phyloP scores from a whole-genome alignment of 2,888 invertebrate genomes.

The Cerastis leucographa region DNA sequence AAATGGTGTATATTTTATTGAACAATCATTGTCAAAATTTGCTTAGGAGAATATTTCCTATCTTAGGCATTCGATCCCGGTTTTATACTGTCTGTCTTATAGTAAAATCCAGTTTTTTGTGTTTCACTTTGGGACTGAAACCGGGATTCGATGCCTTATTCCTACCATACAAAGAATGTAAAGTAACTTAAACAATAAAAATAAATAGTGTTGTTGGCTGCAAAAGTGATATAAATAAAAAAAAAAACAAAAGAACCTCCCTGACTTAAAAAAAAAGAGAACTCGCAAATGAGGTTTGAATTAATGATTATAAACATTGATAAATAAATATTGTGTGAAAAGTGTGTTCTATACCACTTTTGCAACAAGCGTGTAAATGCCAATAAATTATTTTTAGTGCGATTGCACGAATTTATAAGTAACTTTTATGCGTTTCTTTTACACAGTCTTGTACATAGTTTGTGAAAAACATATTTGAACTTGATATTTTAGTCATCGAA shows the following conservation, averaged over 20 bases:
- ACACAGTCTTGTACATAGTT: neutral
- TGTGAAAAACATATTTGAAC: neutral
- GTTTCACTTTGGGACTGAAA: no score
- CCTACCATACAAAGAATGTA: neutral
- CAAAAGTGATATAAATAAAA: slow-evolving; percentile 39
- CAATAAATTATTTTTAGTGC: slow-evolving; percentile 36
- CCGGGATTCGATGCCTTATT: no score
- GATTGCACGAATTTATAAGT: slow-evolving; percentile 25
- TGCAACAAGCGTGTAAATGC: slow-evolving; percentile 39
- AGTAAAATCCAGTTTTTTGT: no score
- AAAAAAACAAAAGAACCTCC: neutral
- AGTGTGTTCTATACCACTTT: slow-evolving; percentile 29
- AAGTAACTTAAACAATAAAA: slow-evolving; percentile 32
- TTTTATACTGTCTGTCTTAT: no score
- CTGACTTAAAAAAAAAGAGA: no score
- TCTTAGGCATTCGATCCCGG: no score
- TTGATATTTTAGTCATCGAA: neutral
- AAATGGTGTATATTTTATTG: neutral
- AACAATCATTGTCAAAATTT: slow-evolving; percentile 6
- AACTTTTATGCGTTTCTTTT: slow-evolving; percentile 43
- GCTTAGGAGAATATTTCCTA: slow-evolving; percentile 17
- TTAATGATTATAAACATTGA: neutral
- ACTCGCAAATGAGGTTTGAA: neutral
- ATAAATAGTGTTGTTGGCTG: slow-evolving; percentile 42
- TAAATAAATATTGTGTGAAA: slow-evolving; percentile 1